Conservation (phyloP, 2,888 invertebrate genomes). For the Agrochola litura region DNA sequence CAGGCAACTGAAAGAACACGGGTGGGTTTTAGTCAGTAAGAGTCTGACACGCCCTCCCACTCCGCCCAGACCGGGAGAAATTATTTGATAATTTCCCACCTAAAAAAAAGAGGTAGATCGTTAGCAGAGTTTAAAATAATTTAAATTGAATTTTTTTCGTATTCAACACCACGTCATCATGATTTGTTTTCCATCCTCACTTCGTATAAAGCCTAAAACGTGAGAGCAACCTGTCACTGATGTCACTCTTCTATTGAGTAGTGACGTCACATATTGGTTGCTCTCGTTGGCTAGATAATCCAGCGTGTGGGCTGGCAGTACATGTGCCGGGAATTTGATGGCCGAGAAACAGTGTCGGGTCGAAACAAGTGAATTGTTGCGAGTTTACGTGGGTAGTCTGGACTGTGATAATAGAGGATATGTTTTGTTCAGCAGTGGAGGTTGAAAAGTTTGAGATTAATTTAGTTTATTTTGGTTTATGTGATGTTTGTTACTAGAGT, state of each 20-base stretch:
- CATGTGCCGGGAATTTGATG: conserved; percentile 4
- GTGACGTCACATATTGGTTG: conserved; percentile 7
- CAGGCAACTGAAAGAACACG: too few relatives aligned
- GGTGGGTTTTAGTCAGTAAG: too few relatives aligned
- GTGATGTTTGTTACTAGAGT: neutral
- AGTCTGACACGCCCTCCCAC: too few relatives aligned
- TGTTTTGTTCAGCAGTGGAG: neutral
- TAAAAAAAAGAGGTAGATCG: too few relatives aligned
- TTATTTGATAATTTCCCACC: too few relatives aligned
- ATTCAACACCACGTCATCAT: neutral
- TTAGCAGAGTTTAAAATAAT: neutral
- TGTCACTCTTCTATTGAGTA: neutral
- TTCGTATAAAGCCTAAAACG: conserved; percentile 6
- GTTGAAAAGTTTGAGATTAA: neutral
- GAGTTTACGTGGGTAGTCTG: neutral
- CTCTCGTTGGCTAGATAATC: conserved; percentile 18
- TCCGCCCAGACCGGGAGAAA: too few relatives aligned
- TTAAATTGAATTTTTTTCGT: neutral
- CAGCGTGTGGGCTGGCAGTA: neutral
- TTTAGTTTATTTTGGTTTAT: neutral
- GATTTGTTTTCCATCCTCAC: neutral
- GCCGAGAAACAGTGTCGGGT: neutral
- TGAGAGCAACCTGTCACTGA: too few relatives aligned
- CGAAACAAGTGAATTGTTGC: conserved; percentile 17
- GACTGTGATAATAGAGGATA: neutral